These are phyloP conservation scores for Drosophila chauvacae DNA, from an alignment of 1,140 invertebrate species.

Conservation along the genomic window DNA sequence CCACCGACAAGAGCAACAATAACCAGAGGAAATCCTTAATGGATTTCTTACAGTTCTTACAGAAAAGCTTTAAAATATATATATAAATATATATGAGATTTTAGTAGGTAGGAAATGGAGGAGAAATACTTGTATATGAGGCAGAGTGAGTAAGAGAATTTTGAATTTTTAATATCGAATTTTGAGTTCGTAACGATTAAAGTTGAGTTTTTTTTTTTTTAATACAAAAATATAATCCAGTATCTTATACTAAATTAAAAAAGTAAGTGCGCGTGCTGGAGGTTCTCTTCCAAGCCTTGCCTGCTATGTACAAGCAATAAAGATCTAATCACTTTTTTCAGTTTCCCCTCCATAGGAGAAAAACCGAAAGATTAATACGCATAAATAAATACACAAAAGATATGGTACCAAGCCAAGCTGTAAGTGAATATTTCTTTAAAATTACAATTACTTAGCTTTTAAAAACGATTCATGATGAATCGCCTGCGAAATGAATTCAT, in stretches of 20 bases:
- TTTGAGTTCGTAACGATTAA: constrained; percentile 9
- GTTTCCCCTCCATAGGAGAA: too few species aligned
- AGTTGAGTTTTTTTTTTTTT: constrained; percentile 2
- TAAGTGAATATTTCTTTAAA: neutral
- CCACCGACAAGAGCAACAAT: neutral
- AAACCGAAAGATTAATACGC: neutral
- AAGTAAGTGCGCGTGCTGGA: neutral
- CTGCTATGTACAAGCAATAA: neutral
- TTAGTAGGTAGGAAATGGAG: neutral
- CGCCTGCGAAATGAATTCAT: constrained; percentile 4
- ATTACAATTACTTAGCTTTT: constrained; percentile 6
- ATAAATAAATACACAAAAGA: neutral
- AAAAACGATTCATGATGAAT: neutral
- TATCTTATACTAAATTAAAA: neutral
- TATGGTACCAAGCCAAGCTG: neutral
- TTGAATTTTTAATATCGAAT: constrained; percentile 4
- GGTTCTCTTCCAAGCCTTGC: neutral
- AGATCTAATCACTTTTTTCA: neutral
- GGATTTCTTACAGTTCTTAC: neutral
- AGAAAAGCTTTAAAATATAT: neutral
- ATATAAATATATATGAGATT: neutral
- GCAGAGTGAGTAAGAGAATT: neutral
- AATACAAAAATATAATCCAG: neutral
- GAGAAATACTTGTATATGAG: neutral
- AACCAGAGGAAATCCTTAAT: neutral